Conservation (phyloP, 2,888 invertebrate genomes). For the Criorhina ranunculi region DNA sequence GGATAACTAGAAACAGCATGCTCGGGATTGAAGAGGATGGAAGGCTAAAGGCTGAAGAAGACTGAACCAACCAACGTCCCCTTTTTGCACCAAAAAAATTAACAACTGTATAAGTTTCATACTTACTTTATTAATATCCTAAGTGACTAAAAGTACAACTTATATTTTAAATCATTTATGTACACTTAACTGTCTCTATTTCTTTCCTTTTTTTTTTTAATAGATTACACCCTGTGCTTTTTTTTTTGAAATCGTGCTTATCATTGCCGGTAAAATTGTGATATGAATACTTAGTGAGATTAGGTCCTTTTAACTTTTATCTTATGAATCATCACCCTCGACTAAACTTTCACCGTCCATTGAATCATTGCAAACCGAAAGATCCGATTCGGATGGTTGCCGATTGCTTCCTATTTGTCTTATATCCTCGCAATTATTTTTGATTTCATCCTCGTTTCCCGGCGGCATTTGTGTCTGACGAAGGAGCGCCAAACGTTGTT, state of each 20-base stretch:
- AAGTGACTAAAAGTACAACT: slow-evolving; percentile 51
- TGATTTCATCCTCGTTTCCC: slow-evolving; percentile 80
- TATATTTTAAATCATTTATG: slow-evolving; percentile 58
- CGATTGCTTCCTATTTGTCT: slow-evolving; percentile 66
- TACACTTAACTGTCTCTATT: slow-evolving; percentile 58
- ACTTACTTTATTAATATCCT: slow-evolving; percentile 52
- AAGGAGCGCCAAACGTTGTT: slow-evolving; percentile 90
- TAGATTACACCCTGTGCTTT: slow-evolving; percentile 68
- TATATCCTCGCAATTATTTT: slow-evolving; percentile 79
- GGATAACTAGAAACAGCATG: no score
- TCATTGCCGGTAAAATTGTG: slow-evolving; percentile 27
- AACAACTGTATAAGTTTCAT: slow-evolving; percentile 18
- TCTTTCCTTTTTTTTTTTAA: slow-evolving; percentile 47
- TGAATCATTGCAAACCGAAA: slow-evolving; percentile 84
- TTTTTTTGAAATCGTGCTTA: slow-evolving; percentile 59
- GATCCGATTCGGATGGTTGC: slow-evolving; percentile 82
- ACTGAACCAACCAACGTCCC: no score
- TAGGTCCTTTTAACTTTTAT: slow-evolving; percentile 78
- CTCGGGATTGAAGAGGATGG: no score
- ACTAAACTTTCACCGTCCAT: slow-evolving; percentile 83
- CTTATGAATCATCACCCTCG: slow-evolving; percentile 81
- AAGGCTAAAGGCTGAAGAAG: no score
- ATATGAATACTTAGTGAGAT: slow-evolving; percentile 30
- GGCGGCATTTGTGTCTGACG: slow-evolving; percentile 83
- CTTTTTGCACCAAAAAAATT: not conserved